A percentile compares a stretch with the other conserved stretches of the same genome.
Conservation (phyloP, 2,113 vertebrate species). For the Laterallus jamaicensis region DNA sequence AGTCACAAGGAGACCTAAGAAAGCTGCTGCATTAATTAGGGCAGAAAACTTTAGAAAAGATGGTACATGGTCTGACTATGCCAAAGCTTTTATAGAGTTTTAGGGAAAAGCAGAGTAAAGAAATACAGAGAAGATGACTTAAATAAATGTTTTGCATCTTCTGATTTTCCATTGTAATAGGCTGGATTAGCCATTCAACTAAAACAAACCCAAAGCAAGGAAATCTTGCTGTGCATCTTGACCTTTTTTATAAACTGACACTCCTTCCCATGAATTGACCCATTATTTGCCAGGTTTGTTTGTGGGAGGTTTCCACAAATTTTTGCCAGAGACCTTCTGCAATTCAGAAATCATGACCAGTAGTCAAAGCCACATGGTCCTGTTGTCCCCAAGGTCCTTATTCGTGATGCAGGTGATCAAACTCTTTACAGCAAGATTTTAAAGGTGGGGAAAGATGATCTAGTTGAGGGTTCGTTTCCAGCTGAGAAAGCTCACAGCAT, state of each 20-base stretch:
- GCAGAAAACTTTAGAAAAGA: not conserved
- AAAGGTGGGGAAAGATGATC: not conserved
- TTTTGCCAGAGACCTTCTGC: not conserved
- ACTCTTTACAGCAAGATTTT: not conserved
- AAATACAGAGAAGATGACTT: not conserved
- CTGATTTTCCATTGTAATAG: not conserved
- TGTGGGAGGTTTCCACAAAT: not conserved
- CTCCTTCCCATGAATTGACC: not conserved
- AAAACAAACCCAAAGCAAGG: constrained; percentile 1
- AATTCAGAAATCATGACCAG: not conserved
- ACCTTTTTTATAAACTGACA: not conserved
- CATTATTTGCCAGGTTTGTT: not conserved
- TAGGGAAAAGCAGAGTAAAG: not conserved
- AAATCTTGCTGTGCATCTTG: not conserved
- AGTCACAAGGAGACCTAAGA: not conserved
- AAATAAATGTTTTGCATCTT: not conserved
- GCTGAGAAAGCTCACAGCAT: rapidly evolving
- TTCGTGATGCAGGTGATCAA: not conserved
- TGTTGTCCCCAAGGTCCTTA: not conserved
- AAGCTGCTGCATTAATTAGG: not conserved
- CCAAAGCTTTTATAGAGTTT: not conserved
- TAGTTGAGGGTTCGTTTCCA: not conserved
- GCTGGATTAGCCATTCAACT: constrained; percentile 16
- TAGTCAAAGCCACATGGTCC: not conserved
- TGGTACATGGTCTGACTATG: not conserved